Evolutionary conservation across 2,888 invertebrate species (phyloP).

Genomic region (Amiota minor): DNA sequence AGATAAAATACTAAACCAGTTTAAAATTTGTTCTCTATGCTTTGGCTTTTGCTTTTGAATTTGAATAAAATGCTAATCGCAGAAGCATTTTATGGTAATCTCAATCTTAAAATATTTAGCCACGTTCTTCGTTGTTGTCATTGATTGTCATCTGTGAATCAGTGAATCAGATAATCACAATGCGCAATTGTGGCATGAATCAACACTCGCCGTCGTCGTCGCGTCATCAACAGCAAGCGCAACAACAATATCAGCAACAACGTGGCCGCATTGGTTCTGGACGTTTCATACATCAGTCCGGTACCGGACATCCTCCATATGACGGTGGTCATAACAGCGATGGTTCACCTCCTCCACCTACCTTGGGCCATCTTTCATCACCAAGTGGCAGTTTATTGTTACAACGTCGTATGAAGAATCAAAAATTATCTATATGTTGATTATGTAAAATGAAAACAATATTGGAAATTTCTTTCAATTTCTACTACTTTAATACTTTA

Average conservation of each 20-base stretch:
- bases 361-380: constrained; percentile 81
- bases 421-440: too few relatives aligned
- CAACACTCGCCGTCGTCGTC: constrained; percentile 43
- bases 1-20: too few relatives aligned
- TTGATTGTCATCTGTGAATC: neutral
- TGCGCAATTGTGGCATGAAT: constrained; percentile 63
- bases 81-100: too few relatives aligned
- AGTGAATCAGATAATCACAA: constrained; percentile 30
- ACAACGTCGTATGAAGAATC: constrained; percentile 79
- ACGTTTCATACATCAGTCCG: constrained; percentile 50
- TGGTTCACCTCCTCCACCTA: constrained; percentile 32
- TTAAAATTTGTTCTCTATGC: too few relatives aligned
- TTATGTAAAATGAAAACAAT: too few relatives aligned
- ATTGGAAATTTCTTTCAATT: too few relatives aligned
- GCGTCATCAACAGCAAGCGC: constrained; percentile 46
- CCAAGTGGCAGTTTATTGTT: constrained; percentile 88
- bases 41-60: too few relatives aligned
- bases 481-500: too few relatives aligned
- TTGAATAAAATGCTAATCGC: too few relatives aligned
- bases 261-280: constrained; percentile 63
- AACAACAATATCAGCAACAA: constrained; percentile 44
- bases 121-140: too few relatives aligned
- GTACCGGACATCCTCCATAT: constrained; percentile 48
- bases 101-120: too few relatives aligned
- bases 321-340: constrained; percentile 28